These are phyloP conservation scores for Bostrychus sinensis DNA, from an alignment of 2,113 vertebrate genomes.

Conservation along the genomic window DNA sequence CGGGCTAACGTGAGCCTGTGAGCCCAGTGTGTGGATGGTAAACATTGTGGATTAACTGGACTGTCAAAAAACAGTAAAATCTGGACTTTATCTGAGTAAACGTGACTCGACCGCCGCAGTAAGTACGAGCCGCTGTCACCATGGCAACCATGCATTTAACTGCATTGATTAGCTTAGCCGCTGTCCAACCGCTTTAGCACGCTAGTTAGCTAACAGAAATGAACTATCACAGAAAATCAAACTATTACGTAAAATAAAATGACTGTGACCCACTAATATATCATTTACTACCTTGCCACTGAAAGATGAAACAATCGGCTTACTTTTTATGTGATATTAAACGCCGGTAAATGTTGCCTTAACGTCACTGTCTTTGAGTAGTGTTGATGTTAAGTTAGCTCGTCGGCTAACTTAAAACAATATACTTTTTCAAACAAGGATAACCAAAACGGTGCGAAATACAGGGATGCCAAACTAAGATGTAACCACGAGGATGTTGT, in stretches of 20 bases:
- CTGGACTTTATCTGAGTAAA: slow-evolving; percentile 1
- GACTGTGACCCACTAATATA: not conserved
- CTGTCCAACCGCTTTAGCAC: not conserved
- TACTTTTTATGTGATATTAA: not conserved
- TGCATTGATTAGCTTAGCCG: not conserved
- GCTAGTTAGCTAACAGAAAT: not conserved
- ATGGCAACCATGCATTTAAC: not conserved
- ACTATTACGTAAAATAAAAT: not conserved
- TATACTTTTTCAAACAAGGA: not conserved
- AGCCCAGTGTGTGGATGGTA: not conserved
- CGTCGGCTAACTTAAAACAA: not conserved
- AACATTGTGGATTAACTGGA: not conserved
- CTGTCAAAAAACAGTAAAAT: not conserved
- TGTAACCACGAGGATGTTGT: not conserved
- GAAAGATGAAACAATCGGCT: not conserved
- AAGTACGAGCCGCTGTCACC: not conserved
- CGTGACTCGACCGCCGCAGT: not conserved
- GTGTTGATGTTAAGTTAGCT: slow-evolving; percentile 6
- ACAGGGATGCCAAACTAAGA: not conserved
- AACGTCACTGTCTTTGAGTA: not conserved
- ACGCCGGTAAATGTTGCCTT: not conserved
- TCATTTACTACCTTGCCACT: no score
- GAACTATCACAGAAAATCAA: not conserved
- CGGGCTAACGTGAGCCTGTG: not conserved
- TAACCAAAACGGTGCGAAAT: not conserved